phyloP scores from a whole-genome alignment of 2,888 invertebrate genomes.

The Chorisops tibialis region DNA sequence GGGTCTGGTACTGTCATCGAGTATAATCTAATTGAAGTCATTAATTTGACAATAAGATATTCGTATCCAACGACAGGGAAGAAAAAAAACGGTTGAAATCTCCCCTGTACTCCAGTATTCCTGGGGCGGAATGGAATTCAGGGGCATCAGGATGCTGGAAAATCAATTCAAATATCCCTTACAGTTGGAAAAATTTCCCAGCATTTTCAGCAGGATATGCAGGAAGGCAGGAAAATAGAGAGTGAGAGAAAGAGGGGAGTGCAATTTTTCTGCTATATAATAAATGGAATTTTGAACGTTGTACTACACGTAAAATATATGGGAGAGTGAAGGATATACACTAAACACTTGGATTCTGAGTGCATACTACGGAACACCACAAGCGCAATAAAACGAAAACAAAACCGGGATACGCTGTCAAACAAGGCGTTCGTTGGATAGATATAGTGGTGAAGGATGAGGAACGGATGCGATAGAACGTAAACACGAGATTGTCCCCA shows the following conservation, averaged over 20 bases:
- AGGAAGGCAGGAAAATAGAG: too few species aligned
- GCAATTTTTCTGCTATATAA: too few species aligned
- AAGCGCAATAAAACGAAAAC: constrained; percentile 18
- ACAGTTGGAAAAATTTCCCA: background rate
- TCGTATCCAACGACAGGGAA: background rate
- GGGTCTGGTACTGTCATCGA: constrained; percentile 14
- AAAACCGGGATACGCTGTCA: constrained; percentile 8
- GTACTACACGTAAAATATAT: too few species aligned
- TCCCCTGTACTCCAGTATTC: background rate
- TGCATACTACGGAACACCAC: constrained; percentile 6
- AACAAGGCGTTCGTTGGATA: constrained; percentile 13
- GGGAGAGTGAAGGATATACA: too few species aligned
- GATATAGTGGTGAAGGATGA: constrained; percentile 12
- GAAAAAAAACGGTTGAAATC: too few species aligned
- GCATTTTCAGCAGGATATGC: background rate
- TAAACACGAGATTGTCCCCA: background rate
- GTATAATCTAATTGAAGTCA: constrained; percentile 21
- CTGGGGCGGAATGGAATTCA: background rate
- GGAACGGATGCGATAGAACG: background rate
- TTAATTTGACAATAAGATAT: constrained; percentile 10
- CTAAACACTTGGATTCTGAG: background rate
- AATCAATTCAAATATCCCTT: constrained; percentile 11
- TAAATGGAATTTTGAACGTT: too few species aligned
- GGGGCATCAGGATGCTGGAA: background rate
- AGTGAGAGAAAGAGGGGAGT: too few species aligned